Evolutionary conservation across 53 echinoderm and acorn worm genomes (phyloP).

Genomic region (Temnopleurus reevesii): DNA sequence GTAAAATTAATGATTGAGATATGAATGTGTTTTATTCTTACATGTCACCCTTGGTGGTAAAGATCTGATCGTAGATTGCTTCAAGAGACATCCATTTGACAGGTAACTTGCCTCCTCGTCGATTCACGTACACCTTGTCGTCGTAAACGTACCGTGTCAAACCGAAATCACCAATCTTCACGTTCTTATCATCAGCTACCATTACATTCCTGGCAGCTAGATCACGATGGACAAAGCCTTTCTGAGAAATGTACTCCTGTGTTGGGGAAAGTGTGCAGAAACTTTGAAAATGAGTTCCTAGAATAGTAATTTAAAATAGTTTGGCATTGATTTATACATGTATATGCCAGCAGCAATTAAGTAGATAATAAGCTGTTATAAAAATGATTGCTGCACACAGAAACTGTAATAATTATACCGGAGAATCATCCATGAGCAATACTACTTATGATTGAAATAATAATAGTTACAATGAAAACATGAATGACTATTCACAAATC

Average conservation of each 20-base stretch:
- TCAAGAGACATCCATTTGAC: conserved; percentile 99
- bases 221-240: conserved; percentile 94
- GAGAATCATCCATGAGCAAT: too few relatives aligned
- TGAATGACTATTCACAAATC: too few relatives aligned
- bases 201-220: conserved; percentile 94
- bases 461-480: too few relatives aligned
- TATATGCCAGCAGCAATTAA: too few relatives aligned
- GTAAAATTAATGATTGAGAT: too few relatives aligned
- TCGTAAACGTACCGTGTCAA: conserved; percentile 92
- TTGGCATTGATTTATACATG: too few relatives aligned
- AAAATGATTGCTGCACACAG: too few relatives aligned
- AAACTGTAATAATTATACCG: too few relatives aligned
- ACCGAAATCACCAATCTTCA: conserved; percentile 98
- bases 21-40: conserved; percentile 63
- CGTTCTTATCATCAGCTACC: conserved; percentile 82
- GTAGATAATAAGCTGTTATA: too few relatives aligned
- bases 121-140: conserved; percentile 86
- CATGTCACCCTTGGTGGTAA: conserved; percentile 87
- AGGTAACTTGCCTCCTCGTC: conserved; percentile 87
- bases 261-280: neutral
- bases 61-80: conserved; percentile 88
- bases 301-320: too few relatives aligned
- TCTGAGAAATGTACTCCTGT: conserved; percentile 90
- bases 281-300: too few relatives aligned
- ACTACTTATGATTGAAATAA: too few relatives aligned